Evolutionary conservation across 1,140 invertebrate genomes (phyloP).

Genomic region (Bombus superbus): DNA sequence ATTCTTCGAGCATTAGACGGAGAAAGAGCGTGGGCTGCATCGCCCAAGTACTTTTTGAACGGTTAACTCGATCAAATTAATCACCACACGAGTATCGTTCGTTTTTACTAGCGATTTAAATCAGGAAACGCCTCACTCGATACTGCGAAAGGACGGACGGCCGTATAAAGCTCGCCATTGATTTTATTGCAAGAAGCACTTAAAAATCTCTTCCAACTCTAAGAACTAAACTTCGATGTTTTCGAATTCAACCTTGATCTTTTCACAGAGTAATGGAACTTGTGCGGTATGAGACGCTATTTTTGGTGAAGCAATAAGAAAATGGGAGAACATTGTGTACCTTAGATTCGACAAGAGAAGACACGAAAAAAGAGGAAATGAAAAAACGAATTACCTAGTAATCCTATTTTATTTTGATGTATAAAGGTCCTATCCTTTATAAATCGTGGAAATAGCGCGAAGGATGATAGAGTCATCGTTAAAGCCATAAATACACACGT

Average conservation of each 20-base stretch:
- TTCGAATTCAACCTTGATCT: not conserved
- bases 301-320: not conserved
- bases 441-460: not conserved
- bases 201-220: not conserved
- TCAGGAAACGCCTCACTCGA: too few species aligned
- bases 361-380: too few species aligned
- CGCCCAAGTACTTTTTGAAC: not conserved
- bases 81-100: not conserved
- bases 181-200: not conserved
- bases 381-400: too few species aligned
- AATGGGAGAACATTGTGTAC: not conserved
- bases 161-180: not conserved
- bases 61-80: slow-evolving; percentile 36
- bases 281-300: not conserved
- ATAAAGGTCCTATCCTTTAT: too few species aligned
- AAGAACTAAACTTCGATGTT: not conserved
- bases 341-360: not conserved
- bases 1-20: slow-evolving; percentile 37
- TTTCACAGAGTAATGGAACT: not conserved
- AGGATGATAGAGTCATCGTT: not conserved
- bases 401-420: too few species aligned
- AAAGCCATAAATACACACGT: not conserved
- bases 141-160: too few species aligned
- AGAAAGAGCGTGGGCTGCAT: not conserved
- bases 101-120: not conserved